phyloP scores from a whole-genome alignment of 2,888 invertebrate genomes.

The Andrena fulva region DNA sequence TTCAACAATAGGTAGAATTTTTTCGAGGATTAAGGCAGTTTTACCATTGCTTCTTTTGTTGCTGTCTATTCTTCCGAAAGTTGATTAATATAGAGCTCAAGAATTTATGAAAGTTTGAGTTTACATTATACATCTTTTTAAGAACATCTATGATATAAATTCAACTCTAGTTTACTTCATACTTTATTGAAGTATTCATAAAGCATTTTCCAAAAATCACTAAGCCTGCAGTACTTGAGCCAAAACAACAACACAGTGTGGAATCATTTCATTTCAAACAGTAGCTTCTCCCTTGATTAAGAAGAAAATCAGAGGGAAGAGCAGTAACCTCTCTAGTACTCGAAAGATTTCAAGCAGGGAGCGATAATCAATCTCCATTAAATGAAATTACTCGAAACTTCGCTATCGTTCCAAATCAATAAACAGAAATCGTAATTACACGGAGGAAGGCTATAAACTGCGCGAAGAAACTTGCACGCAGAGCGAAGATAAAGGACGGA shows the following conservation, averaged over 20 bases:
- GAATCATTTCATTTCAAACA: background rate
- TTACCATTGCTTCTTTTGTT: too few relatives aligned
- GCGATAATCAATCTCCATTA: conserved; percentile 12
- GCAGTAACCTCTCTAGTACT: background rate
- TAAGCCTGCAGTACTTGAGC: too few relatives aligned
- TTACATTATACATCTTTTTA: too few relatives aligned
- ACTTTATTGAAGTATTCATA: too few relatives aligned
- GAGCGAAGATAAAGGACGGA: background rate
- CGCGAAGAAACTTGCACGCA: background rate
- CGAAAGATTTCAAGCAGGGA: background rate
- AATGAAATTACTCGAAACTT: background rate
- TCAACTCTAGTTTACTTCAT: too few relatives aligned
- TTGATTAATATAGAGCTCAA: too few relatives aligned
- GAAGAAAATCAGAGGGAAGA: background rate
- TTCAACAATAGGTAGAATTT: too few relatives aligned
- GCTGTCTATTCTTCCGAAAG: too few relatives aligned
- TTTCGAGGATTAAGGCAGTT: too few relatives aligned
- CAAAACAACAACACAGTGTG: background rate
- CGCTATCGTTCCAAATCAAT: background rate
- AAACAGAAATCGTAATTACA: conserved; percentile 13
- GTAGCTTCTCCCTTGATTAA: background rate
- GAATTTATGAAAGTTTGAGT: too few relatives aligned
- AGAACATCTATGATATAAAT: too few relatives aligned
- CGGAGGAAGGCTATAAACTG: background rate
- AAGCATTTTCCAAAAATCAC: too few relatives aligned